These are phyloP conservation scores for Tricholaema leucomelas DNA, from an alignment of 2,113 vertebrate genomes.

Conservation along the genomic window DNA sequence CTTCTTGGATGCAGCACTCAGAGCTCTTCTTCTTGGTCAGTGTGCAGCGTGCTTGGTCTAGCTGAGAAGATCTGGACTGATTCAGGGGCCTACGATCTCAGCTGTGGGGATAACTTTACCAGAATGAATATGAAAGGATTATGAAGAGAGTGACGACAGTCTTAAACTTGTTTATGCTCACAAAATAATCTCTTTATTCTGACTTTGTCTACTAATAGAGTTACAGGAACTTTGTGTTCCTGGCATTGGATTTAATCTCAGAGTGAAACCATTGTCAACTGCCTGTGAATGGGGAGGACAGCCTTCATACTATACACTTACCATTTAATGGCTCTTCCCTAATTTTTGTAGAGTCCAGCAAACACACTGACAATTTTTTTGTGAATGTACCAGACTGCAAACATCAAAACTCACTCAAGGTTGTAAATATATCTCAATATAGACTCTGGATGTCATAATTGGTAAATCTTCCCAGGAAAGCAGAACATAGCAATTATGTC, in stretches of 20 bases:
- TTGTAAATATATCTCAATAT: background rate
- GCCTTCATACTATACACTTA: background rate
- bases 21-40: background rate
- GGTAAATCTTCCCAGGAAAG: background rate
- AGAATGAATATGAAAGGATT: background rate
- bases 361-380: background rate
- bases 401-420: background rate
- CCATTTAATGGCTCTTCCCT: background rate
- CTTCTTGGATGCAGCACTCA: background rate
- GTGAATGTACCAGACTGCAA: background rate
- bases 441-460: background rate
- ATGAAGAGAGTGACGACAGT: background rate
- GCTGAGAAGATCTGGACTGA: background rate
- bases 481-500: background rate
- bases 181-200: background rate
- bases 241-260: background rate
- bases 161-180: background rate
- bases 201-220: background rate
- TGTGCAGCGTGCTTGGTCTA: background rate
- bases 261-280: background rate
- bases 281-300: background rate
- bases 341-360: background rate
- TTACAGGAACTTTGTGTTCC: background rate
- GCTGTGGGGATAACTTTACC: background rate
- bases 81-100: background rate